Evolutionary conservation across 2,888 invertebrate genomes (phyloP), one percentile per base, ranked within the genome.

Genomic region (Melangyna quadrimaculata): DNA sequence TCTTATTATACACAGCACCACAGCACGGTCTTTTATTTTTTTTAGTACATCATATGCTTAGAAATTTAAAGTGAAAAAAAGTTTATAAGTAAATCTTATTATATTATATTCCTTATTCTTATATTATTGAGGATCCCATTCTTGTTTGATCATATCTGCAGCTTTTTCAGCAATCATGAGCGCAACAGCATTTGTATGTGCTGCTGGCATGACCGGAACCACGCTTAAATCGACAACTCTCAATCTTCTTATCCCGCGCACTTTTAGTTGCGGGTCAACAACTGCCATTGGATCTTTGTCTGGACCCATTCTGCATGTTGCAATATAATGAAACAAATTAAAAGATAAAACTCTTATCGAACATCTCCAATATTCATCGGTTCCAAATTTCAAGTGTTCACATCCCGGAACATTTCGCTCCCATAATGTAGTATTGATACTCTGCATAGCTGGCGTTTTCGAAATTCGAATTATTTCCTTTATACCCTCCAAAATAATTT

Each of bases 291-390:
- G 93, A 89, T 96, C 95, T 0, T 90, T 91, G 0, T 90, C 90
- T 0, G 95, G 94, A 0, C 96, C 96, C 96, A 96, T 96, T 88
- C 95, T 95, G 87, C 95, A 95, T 0, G 95, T 95, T 6, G 94
- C 94, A 83, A 94, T 93, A 88, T 95, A 94, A 90, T 95, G 95
- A 88, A 95, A 95, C 35, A 95, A 91, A 0, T 95, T 94, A 19
- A 93, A 93, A 0, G 95, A 94, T 43, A 94, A 91, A n/a, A 93
- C 94, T 17, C 94, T 93, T 10, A 95, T 91, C 10, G 37, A 61
- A 61, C 61, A 61, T 61, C 61, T 61, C 37, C 37, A 61, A 40
- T 61, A 61, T 8, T 93, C 94, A 78, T 95, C 95, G 0, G 94
- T 93, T 84, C 93, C 94, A 78, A 94, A 94, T 4, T 86, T 83